Conservation (phyloP, 1,140 invertebrate species). For the Drosophila albomicans region DNA sequence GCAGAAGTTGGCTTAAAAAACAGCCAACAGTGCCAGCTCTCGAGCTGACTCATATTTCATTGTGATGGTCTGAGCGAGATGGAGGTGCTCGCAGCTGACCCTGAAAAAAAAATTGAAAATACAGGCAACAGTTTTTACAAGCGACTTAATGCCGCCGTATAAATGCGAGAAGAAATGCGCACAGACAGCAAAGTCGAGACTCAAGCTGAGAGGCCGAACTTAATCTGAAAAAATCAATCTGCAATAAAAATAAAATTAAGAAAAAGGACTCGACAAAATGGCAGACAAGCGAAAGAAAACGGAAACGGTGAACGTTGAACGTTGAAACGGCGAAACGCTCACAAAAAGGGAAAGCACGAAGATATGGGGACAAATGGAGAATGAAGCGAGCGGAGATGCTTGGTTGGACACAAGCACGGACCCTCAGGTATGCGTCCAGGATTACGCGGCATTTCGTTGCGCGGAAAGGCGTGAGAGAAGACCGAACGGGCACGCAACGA, state of each 20-base stretch:
- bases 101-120: conserved; percentile 24
- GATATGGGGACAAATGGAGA: conserved; percentile 32
- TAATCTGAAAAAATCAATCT: conserved; percentile 82
- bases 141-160: conserved; percentile 15
- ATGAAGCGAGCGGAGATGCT: conserved; percentile 47
- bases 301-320: conserved; percentile 15
- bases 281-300: conserved; percentile 30
- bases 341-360: neutral
- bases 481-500: conserved; percentile 17
- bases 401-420: conserved; percentile 42
- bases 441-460: conserved; percentile 74
- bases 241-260: conserved; percentile 84
- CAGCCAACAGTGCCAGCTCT: neutral
- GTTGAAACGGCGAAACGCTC: neutral
- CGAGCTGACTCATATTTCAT: conserved; percentile 44
- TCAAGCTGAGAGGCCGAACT: conserved; percentile 29
- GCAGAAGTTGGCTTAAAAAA: conserved; percentile 46
- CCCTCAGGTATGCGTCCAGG: conserved; percentile 71
- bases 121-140: conserved; percentile 43
- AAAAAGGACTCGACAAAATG: conserved; percentile 56
- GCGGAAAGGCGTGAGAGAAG: conserved; percentile 54
- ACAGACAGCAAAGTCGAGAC: conserved; percentile 8
- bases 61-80: neutral
- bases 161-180: conserved; percentile 17
- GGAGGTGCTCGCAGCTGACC: conserved; percentile 2